Evolutionary conservation across 2,797 vertebrate genomes (phyloP), one percentile per base, ranked within the genome.

Genomic region (Enteromius paludinosus): DNA sequence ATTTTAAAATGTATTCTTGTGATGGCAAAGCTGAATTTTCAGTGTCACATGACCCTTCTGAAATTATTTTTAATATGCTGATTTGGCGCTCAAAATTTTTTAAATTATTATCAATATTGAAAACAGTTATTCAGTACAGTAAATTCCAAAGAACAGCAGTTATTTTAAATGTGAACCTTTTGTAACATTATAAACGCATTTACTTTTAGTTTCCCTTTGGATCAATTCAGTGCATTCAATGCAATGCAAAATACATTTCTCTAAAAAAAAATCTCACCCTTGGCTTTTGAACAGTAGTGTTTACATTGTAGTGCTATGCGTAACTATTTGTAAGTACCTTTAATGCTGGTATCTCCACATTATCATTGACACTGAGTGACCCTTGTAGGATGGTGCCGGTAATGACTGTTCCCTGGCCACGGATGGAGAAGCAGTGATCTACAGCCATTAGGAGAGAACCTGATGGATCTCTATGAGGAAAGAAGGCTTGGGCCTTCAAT

Each of bases 381-480:
- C 98, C 98, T 86, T 98, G 98, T 88, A 99, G 96, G 91, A 99
- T 88, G 86, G 98, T 99, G 52, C 98, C 98, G 3, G 98, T 99
- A 96, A 99, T 97, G 91, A 99, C 97, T 0, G 98, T 99, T 89
- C 98, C 98, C 90, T 99, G 98, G 89, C 98, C 98, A 33, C 95
- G 97, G 92, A 99, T 99, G 87, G 97, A 99, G 93, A 99, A 99
- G 89, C 98, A 99, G 89, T 99, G 98, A 92, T 99, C 98, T 5
- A 99, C 96, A 14, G 98, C 96, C 97, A 99, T 98, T 68, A 99
- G 95, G 66, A 99, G 96, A 35, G 96, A 92, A 68, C 98, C 98
- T 0, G 91, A 93, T 0, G 97, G 94, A 88, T 99, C 95, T 94
- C 98, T 95, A 12, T 87, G 90, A n/a, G 98, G 98, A 90, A 99